Conservation (phyloP, 2,888 invertebrate genomes). For the Eustalomyia histrio region DNA sequence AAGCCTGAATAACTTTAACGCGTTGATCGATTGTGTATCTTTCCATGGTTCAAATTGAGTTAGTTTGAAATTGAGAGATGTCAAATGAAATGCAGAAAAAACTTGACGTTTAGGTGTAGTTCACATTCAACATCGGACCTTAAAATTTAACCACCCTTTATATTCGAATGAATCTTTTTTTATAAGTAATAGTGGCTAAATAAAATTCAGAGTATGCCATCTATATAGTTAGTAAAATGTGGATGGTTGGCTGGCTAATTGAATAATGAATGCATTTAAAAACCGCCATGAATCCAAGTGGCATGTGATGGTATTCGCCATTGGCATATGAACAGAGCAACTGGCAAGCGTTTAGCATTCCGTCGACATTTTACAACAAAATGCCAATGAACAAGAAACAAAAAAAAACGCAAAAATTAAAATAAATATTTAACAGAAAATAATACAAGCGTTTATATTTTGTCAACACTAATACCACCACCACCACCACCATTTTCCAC, state of each 20-base stretch:
- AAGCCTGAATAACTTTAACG: too few relatives aligned
- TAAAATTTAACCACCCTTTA: too few relatives aligned
- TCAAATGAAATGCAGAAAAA: too few relatives aligned
- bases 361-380: conserved; percentile 64
- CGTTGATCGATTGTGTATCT: too few relatives aligned
- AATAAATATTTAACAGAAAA: background rate
- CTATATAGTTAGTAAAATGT: background rate
- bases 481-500: background rate
- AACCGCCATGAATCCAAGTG: conserved; percentile 63
- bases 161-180: conserved; percentile 32
- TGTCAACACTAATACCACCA: conserved; percentile 29
- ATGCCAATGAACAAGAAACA: conserved; percentile 56
- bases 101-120: too few relatives aligned
- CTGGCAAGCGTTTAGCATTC: conserved; percentile 66
- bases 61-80: too few relatives aligned
- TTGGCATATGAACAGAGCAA: conserved; percentile 65
- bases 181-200: conserved; percentile 45
- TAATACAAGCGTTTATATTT: conserved; percentile 30
- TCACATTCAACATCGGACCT: too few relatives aligned
- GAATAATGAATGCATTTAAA: conserved; percentile 66
- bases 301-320: conserved; percentile 66
- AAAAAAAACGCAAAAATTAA: conserved; percentile 4
- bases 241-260: conserved; percentile 54
- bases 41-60: too few relatives aligned
- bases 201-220: conserved; percentile 3